Percentiles rank a stretch among this genome's conserved stretches.
These are phyloP conservation scores for Drosophila niveifrons DNA, from an alignment of 2,888 invertebrate genomes.

Conservation along the genomic window DNA sequence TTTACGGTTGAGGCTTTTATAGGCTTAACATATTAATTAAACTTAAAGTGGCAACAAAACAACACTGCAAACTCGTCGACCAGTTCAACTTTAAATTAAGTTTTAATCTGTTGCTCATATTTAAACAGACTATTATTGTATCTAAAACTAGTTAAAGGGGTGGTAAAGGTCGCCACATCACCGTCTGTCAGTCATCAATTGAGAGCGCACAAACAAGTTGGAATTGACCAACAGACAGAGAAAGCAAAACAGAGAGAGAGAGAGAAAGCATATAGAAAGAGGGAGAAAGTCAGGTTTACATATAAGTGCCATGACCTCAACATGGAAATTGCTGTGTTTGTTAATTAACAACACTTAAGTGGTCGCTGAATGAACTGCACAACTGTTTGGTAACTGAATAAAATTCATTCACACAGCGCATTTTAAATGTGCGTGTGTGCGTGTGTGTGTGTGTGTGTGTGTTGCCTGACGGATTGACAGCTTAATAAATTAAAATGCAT, in stretches of 20 bases:
- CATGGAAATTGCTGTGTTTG: slow-evolving; percentile 29
- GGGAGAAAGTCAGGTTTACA: neutral
- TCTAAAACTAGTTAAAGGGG: slow-evolving; percentile 6
- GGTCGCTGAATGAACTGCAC: slow-evolving; percentile 36
- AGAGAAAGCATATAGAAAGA: slow-evolving; percentile 5
- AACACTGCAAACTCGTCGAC: slow-evolving; percentile 42
- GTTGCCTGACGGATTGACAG: slow-evolving; percentile 66
- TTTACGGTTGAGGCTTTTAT: slow-evolving; percentile 62
- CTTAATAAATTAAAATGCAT: slow-evolving; percentile 81
- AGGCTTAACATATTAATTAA: slow-evolving; percentile 79
- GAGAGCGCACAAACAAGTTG: slow-evolving; percentile 26
- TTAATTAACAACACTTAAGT: slow-evolving; percentile 57
- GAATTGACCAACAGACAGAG: slow-evolving; percentile 9
- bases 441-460: slow-evolving; percentile 11
- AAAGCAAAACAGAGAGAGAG: neutral
- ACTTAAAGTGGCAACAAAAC: slow-evolving; percentile 62
- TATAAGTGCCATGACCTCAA: slow-evolving; percentile 20
- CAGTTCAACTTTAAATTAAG: slow-evolving; percentile 74
- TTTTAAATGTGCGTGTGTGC: neutral
- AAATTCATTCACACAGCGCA: slow-evolving; percentile 7
- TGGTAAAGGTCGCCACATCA: slow-evolving; percentile 1
- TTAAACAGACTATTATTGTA: slow-evolving; percentile 51
- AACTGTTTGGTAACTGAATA: slow-evolving; percentile 20
- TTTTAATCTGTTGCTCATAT: slow-evolving; percentile 79
- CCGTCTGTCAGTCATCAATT: slow-evolving; percentile 13